phyloP scores from a whole-genome alignment of 2,797 vertebrate species.

The Taeniopygia guttata region DNA sequence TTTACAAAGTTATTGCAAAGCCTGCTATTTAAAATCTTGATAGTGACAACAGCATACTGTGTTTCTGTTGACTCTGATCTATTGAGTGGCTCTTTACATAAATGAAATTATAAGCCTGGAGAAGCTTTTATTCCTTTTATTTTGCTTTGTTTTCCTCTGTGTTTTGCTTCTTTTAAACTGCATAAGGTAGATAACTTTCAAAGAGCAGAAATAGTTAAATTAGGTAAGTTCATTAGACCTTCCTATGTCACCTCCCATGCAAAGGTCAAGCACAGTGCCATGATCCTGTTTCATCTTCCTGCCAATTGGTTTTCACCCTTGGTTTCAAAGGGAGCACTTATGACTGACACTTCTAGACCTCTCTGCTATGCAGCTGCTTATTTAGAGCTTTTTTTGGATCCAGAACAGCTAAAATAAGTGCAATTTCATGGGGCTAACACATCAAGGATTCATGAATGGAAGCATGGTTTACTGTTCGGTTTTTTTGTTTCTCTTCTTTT shows the following conservation, averaged over 20 bases:
- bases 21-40: constrained; percentile 59
- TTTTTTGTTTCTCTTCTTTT: background rate
- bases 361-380: constrained; percentile 64
- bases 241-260: constrained; percentile 22
- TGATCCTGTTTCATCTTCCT: constrained; percentile 64
- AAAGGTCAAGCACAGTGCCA: constrained; percentile 68
- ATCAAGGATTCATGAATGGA: constrained; percentile 47
- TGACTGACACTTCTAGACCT: constrained; percentile 67
- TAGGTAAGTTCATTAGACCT: constrained; percentile 61
- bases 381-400: constrained; percentile 61
- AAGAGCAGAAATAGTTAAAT: constrained; percentile 65
- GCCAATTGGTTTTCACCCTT: constrained; percentile 63
- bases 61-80: constrained; percentile 52
- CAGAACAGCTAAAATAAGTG: constrained; percentile 52
- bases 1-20: constrained; percentile 64
- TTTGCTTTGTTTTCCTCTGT: background rate
- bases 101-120: background rate
- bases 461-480: background rate
- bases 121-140: background rate
- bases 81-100: background rate
- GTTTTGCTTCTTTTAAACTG: background rate
- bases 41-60: background rate
- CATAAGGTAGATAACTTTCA: background rate
- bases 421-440: constrained; percentile 7
- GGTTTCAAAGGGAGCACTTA: constrained; percentile 72